A percentile compares a stretch with the other conserved stretches of the same genome.
phyloP scores from a whole-genome alignment of 53 echinoderm and acorn worm genomes.

The Zoroaster sp. region DNA sequence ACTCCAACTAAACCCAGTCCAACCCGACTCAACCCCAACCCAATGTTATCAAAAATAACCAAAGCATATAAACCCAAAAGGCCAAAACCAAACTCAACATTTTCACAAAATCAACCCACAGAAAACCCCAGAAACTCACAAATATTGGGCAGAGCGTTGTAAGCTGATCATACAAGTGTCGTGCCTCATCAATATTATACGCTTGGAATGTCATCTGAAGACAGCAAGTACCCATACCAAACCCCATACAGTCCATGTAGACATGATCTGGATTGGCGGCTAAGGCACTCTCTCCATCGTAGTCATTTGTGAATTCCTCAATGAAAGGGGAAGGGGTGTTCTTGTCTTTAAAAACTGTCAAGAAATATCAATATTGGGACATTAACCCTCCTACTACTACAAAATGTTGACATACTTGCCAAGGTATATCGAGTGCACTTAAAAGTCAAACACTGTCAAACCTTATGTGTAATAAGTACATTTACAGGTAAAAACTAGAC shows the following conservation, averaged over 20 bases:
- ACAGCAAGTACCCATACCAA: slow-evolving; percentile 89
- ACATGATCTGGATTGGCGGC: slow-evolving; percentile 88
- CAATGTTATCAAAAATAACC: too few relatives aligned
- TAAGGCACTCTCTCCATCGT: slow-evolving; percentile 76
- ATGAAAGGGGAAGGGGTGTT: slow-evolving; percentile 87
- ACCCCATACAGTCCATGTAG: slow-evolving; percentile 96
- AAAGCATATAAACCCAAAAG: too few relatives aligned
- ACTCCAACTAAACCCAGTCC: too few relatives aligned
- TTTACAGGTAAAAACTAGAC: too few relatives aligned
- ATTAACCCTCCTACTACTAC: too few relatives aligned
- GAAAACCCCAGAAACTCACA: slow-evolving; percentile 41
- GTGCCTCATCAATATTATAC: slow-evolving; percentile 80
- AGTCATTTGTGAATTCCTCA: slow-evolving; percentile 79
- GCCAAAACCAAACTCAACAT: too few relatives aligned
- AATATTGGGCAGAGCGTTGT: slow-evolving; percentile 82
- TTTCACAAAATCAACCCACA: too few relatives aligned
- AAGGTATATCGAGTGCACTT: too few relatives aligned
- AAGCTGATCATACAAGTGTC: slow-evolving; percentile 87
- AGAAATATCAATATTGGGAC: neutral
- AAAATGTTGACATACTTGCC: too few relatives aligned
- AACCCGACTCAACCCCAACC: too few relatives aligned
- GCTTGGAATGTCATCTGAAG: slow-evolving; percentile 96
- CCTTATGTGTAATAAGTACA: too few relatives aligned
- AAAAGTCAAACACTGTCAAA: too few relatives aligned
- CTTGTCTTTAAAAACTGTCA: slow-evolving; percentile 87